Percentiles rank a stretch among this genome's conserved stretches.
Evolutionary conservation across 1,140 invertebrate species (phyloP).

Genomic region (Rhysida immarginata): DNA sequence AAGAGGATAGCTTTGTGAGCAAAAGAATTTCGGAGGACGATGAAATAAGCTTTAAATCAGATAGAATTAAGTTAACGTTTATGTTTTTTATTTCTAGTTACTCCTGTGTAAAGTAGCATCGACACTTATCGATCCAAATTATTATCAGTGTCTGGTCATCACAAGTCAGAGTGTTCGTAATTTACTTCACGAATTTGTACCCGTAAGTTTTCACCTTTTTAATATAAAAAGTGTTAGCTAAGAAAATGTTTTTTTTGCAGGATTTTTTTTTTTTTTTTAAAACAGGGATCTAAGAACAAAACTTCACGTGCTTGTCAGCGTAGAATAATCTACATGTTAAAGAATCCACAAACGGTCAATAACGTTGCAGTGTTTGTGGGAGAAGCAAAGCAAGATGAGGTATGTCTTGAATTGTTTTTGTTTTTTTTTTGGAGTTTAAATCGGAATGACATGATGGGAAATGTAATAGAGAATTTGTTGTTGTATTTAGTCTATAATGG

Average conservation of each 20-base stretch:
- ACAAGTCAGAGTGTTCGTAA: slow-evolving; percentile 40
- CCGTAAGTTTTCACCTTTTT: slow-evolving; percentile 13
- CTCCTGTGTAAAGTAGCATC: slow-evolving; percentile 49
- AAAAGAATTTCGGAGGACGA: no score
- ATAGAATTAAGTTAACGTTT: no score
- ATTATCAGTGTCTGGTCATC: slow-evolving; percentile 32
- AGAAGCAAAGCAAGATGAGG: slow-evolving; percentile 40
- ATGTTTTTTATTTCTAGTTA: slow-evolving; percentile 25
- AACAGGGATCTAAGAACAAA: slow-evolving; percentile 41
- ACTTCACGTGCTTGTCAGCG: slow-evolving; percentile 51
- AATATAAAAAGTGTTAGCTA: neutral
- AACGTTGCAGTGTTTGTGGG: slow-evolving; percentile 42
- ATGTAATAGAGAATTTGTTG: neutral
- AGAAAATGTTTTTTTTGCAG: neutral
- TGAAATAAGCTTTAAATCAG: no score
- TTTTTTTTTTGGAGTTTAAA: neutral
- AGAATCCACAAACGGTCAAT: slow-evolving; percentile 37
- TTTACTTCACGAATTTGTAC: slow-evolving; percentile 38
- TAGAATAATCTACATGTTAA: slow-evolving; percentile 44
- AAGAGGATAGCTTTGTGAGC: slow-evolving; percentile 14
- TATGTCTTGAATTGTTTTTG: neutral
- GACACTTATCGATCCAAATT: slow-evolving; percentile 42
- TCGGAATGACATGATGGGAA: neutral
- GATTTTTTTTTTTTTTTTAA: neutral
- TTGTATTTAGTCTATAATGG: neutral